A percentile compares a stretch with the other conserved stretches of the same genome.
These are phyloP conservation scores for Todiramphus saurophagus DNA, from an alignment of 2,113 vertebrate species.

Conservation along the genomic window DNA sequence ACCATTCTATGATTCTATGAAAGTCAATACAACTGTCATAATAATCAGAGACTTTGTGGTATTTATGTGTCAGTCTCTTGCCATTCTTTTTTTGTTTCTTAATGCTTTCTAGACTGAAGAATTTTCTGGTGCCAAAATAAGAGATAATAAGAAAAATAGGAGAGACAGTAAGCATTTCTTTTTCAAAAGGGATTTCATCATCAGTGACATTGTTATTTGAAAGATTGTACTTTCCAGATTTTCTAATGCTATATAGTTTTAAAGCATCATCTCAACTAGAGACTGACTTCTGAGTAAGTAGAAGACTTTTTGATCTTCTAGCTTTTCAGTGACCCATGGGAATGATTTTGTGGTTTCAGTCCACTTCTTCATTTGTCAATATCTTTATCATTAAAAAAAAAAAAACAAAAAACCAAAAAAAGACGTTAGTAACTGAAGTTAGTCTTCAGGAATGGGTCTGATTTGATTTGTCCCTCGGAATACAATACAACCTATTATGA, in stretches of 20 bases:
- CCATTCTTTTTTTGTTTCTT: not conserved
- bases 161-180: not conserved
- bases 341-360: not conserved
- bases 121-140: not conserved
- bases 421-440: not conserved
- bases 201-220: not conserved
- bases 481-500: not conserved
- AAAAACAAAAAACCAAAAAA: no score
- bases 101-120: not conserved
- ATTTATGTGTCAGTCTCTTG: not conserved
- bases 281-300: not conserved
- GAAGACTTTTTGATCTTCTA: not conserved
- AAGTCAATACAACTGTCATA: not conserved
- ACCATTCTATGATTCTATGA: no score
- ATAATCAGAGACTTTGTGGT: not conserved
- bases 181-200: not conserved
- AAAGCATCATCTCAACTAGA: not conserved
- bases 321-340: not conserved
- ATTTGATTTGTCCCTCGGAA: not conserved
- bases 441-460: not conserved
- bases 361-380: not conserved
- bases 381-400: not conserved
- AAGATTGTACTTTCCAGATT: not conserved
- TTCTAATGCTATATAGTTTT: not conserved
- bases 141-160: not conserved